Evolutionary conservation across 2,797 vertebrate genomes (phyloP).

Genomic region (Acomys russatus): DNA sequence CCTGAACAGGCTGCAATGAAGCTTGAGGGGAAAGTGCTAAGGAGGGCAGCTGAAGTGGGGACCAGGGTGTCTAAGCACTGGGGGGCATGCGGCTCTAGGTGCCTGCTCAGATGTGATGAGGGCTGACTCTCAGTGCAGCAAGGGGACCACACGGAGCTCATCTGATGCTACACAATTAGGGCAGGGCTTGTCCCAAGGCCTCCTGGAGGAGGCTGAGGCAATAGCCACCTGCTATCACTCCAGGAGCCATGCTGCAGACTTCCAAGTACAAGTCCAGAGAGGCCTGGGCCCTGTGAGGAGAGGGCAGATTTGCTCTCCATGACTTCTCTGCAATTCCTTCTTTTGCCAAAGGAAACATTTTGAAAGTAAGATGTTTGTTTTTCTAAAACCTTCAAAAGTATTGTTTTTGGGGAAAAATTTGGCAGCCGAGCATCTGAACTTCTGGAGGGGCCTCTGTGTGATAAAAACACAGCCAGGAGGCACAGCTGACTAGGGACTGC

Average conservation of each 20-base stretch:
- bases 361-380: constrained; percentile 7
- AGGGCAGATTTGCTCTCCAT: neutral
- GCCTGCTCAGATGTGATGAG: neutral
- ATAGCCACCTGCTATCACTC: neutral
- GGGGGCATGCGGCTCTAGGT: too few species aligned
- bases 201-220: neutral
- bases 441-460: neutral
- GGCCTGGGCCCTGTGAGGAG: accelerated
- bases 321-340: neutral
- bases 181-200: neutral
- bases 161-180: neutral
- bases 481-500: neutral
- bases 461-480: neutral
- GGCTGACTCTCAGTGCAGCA: neutral
- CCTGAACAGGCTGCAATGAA: accelerated
- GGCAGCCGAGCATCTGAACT: neutral
- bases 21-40: neutral
- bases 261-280: accelerated
- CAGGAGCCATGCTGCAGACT: accelerated
- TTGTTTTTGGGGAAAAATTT: neutral
- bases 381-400: neutral
- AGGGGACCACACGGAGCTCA: neutral
- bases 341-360: neutral
- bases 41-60: neutral
- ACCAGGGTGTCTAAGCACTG: neutral